phyloP scores from a whole-genome alignment of 2,113 vertebrate genomes.

The Acrocephalus arundinaceus region DNA sequence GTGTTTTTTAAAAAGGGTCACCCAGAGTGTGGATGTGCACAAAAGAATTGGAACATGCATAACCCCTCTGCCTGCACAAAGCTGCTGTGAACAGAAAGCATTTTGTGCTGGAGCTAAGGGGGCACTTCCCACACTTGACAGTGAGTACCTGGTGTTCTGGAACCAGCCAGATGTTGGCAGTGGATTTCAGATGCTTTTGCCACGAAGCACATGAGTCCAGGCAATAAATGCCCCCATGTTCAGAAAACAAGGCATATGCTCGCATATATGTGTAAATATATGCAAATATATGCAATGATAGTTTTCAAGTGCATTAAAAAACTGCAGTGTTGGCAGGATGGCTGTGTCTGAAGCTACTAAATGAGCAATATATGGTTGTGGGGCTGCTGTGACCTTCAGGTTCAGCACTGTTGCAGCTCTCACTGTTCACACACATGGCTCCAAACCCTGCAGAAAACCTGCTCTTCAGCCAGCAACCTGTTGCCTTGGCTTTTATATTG shows the following conservation, averaged over 20 bases:
- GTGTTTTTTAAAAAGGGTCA: not conserved
- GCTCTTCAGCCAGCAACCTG: not conserved
- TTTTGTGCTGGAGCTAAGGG: not conserved
- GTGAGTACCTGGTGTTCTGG: not conserved
- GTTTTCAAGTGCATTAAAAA: not conserved
- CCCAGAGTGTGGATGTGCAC: not conserved
- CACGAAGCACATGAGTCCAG: not conserved
- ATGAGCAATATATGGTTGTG: not conserved
- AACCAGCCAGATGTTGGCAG: not conserved
- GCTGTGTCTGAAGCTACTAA: not conserved
- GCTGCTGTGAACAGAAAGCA: not conserved
- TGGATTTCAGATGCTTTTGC: not conserved
- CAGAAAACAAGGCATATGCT: not conserved
- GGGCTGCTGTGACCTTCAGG: not conserved
- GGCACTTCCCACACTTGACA: not conserved
- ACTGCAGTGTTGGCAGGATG: not conserved
- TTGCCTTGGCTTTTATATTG: not conserved
- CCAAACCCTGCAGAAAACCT: not conserved
- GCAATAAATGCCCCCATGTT: not conserved
- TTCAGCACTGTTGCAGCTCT: not conserved
- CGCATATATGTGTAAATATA: not conserved
- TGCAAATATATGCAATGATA: not conserved
- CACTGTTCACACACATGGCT: not conserved
- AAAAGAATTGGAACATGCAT: fast-evolving
- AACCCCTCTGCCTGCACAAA: not conserved